Evolutionary conservation across 2,113 vertebrate species (phyloP), one percentile per base, ranked within the genome.

Genomic region (Epinephelus cyanopodus): DNA sequence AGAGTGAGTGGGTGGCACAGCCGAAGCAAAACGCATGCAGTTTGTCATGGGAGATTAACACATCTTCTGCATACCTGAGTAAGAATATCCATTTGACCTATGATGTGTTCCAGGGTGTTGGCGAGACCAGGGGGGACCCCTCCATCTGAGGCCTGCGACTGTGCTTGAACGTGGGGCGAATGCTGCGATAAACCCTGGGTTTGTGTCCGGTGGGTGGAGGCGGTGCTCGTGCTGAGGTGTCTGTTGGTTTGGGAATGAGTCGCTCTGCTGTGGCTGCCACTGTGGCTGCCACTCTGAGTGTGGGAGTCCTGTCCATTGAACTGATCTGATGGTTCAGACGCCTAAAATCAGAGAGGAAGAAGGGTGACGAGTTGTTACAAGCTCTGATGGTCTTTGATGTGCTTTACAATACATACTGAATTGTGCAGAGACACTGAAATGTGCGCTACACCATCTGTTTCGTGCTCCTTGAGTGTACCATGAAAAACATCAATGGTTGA

Each of bases 31-130:
- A 67, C 64, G 45, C 78, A 58, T 57, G 77, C 77, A 54, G 60
- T 53, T 79, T 71, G 84, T 79, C 82, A 80, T 79, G 21, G 74
- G 67, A 83, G 76, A 81, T 67, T 25, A 81, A 39, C 64, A 81
- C 74, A 54, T 71, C 48, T 76, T 82, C 75, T 81, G 61, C 90
- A 89, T 96, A 99, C 98, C 98, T 99, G 97, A 70, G 97, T 99
- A 71, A 99, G 97, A 90, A 99, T 94, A 65, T 97, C 97, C 87
- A 99, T 94, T 82, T 98, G 98, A 77, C 95, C 94, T 86, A 99
- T 95, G n/a, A 99, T 98, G 89, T 98, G 97, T 78, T 98, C 96
- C 83, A 99, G 94, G 0, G 97, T 97, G 91, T 75, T 96, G 69
- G 96, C 81, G 18, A 97, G 82, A 1, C 83, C 90, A 37, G 93